Percentiles rank a stretch among this genome's conserved stretches.
Conservation (phyloP, 1,140 invertebrate genomes). For the Oryctes rhinoceros region DNA sequence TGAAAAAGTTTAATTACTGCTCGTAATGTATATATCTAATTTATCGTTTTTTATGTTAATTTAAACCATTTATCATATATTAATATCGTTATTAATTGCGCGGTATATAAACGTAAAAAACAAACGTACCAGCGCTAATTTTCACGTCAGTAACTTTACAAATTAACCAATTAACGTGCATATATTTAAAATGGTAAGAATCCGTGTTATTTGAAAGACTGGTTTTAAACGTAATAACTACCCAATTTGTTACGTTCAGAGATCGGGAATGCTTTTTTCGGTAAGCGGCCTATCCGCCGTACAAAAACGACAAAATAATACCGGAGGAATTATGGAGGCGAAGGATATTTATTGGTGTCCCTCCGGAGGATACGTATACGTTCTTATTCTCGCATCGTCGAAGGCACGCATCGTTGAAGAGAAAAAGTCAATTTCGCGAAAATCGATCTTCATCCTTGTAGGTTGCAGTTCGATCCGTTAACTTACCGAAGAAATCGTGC, state of each 20-base stretch:
- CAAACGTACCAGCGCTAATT: not conserved
- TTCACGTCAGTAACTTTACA: not conserved
- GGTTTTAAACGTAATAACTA: not conserved
- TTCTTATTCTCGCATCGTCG: too few species aligned
- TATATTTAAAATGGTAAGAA: not conserved
- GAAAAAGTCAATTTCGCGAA: too few species aligned
- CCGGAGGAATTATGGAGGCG: not conserved
- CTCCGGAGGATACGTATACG: not conserved
- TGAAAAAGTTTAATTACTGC: too few species aligned
- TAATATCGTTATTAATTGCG: too few species aligned
- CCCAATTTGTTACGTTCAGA: not conserved
- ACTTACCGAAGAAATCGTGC: too few species aligned
- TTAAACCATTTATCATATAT: too few species aligned
- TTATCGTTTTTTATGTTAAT: too few species aligned
- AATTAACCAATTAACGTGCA: not conserved
- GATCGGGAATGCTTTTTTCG: not conserved
- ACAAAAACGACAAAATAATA: not conserved
- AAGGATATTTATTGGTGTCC: not conserved
- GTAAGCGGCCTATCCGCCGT: not conserved
- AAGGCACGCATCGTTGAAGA: too few species aligned
- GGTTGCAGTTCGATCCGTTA: too few species aligned
- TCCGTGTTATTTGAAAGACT: not conserved
- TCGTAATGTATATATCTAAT: too few species aligned
- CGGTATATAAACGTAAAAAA: not conserved
- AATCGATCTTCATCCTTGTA: too few species aligned